These are phyloP conservation scores for Phyllotreta cruciferae DNA, from an alignment of 2,888 invertebrate species.

Conservation along the genomic window DNA sequence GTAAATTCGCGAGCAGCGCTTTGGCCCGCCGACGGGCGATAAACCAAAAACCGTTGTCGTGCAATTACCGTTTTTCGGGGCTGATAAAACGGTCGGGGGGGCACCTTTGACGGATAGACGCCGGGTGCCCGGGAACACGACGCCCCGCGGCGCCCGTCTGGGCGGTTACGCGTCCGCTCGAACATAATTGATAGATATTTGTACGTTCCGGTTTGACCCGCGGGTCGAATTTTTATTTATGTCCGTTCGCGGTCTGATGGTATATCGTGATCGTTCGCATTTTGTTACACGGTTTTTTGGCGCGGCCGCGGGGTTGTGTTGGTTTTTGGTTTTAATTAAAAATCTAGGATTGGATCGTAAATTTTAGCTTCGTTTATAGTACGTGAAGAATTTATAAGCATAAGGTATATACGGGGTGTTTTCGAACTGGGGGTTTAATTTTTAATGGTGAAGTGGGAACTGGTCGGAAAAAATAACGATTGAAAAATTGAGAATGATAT, in stretches of 20 bases:
- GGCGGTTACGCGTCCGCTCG: conserved; percentile 52
- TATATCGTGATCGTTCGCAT: conserved; percentile 22
- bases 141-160: conserved; percentile 54
- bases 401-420: no score
- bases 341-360: neutral
- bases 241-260: conserved; percentile 1
- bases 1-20: conserved; percentile 45
- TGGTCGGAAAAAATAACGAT: neutral
- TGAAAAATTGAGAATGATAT: no score
- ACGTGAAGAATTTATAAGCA: no score
- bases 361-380: no score
- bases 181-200: conserved; percentile 50
- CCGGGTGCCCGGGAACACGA: conserved; percentile 59
- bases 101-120: conserved; percentile 54
- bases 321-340: conserved; percentile 3
- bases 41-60: conserved; percentile 59
- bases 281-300: conserved; percentile 15
- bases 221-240: conserved; percentile 35
- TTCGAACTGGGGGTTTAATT: no score
- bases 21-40: conserved; percentile 45
- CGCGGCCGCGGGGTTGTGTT: neutral
- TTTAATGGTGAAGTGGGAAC: no score
- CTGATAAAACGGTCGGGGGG: conserved; percentile 57
- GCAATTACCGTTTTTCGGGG: conserved; percentile 58
- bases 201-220: conserved; percentile 44